phyloP scores from a whole-genome alignment of 2,113 vertebrate genomes.

The Chrysemys picta region DNA sequence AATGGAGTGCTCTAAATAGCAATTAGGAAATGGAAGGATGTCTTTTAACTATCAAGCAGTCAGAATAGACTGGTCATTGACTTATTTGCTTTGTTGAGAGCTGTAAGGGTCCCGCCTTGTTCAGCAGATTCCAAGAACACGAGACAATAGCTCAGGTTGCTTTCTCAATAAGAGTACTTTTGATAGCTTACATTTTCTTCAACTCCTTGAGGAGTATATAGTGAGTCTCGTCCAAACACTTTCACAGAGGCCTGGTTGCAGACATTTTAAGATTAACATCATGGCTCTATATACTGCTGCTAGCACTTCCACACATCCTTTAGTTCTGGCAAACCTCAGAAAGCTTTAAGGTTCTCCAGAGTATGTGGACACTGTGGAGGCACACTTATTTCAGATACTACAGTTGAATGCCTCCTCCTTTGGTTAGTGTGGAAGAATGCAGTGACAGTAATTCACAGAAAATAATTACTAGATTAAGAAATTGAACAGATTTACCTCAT shows the following conservation, averaged over 20 bases:
- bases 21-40: neutral
- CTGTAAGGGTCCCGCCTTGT: neutral
- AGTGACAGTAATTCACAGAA: neutral
- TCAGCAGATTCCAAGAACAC: neutral
- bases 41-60: neutral
- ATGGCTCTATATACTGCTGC: neutral
- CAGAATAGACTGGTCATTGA: neutral
- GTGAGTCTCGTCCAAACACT: neutral
- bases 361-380: neutral
- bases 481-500: neutral
- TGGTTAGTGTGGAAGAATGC: slow-evolving; percentile 13
- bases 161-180: neutral
- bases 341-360: neutral
- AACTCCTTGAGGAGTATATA: neutral
- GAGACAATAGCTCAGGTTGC: neutral
- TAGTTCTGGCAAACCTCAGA: neutral
- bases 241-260: neutral
- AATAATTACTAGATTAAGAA: slow-evolving; percentile 19
- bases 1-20: neutral
- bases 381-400: neutral
- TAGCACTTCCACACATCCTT: neutral
- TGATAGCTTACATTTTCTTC: neutral
- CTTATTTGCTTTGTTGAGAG: neutral
- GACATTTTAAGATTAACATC: neutral
- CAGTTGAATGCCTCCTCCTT: neutral